Evolutionary conservation across 2,888 invertebrate genomes (phyloP), one percentile per base, ranked within the genome.

Genomic region (Steinernema carpocapsae): DNA sequence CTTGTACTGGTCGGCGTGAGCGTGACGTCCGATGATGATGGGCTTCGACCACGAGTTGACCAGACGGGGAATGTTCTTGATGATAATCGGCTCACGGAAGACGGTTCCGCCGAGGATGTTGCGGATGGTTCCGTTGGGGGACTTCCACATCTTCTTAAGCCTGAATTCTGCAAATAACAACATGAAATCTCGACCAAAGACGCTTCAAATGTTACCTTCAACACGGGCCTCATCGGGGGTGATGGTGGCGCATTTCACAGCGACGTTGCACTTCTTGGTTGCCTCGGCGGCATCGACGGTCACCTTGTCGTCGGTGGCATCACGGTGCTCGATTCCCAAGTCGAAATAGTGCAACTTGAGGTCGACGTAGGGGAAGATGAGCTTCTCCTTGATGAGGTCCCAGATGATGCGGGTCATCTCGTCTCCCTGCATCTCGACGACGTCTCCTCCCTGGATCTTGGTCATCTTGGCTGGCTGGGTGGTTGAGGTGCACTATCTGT

Each of bases 251-350:
- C 99, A 99, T 89, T 99, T 99, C 81, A 99, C 94, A 52, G 97
- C 99, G 72, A 99, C 97, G 89, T 95, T 96, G 90, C 95, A 97
- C 88, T 94, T 94, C 88, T 94, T 93, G 74, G 97, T 92, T 17
- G 97, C 97, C 88, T 96, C 92, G 7, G 97, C 97, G 88, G 96
- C 95, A 82, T 97, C 97, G 79, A 96, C 90, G 0, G 97, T 99
- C 1, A 99, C 95, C 89, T 95, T 92, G 88, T 99, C 97, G 76
- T 94, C 91, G 71, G 97, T 99, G 83, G 92, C 91, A 88, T 99
- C 97, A 77, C 97, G 92, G 88, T 95, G 91, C 90, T 97, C 94
- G 83, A 99, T 94, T 70, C 97, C 94, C 87, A 99, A 91, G 89
- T 99, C 99, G 88, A 92, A 97, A 7, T 92, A 92, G 88, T 97